Evolutionary conservation across 2,888 invertebrate genomes (phyloP).

Genomic region (Serripes groenlandicus): DNA sequence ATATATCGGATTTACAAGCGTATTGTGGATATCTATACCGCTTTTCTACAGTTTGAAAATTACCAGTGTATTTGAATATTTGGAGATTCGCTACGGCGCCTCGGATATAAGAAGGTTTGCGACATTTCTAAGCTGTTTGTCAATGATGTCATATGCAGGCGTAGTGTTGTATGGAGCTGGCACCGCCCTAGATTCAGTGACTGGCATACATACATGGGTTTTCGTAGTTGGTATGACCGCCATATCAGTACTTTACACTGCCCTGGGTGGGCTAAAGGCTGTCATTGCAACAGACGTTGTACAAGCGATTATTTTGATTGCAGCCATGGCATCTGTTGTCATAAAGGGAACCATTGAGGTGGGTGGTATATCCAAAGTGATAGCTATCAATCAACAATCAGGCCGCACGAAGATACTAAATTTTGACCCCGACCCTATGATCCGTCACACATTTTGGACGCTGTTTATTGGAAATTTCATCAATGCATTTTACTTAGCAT

Average conservation of each 20-base stretch:
- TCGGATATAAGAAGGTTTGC: conserved; percentile 25
- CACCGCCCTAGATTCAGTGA: conserved; percentile 47
- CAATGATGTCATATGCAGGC: conserved; percentile 36
- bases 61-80: conserved; percentile 52
- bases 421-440: conserved; percentile 39
- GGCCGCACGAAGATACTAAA: conserved; percentile 39
- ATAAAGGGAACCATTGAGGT: conserved; percentile 41
- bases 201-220: conserved; percentile 22
- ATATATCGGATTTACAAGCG: conserved; percentile 32
- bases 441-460: conserved; percentile 53
- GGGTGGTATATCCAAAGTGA: conserved; percentile 37
- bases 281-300: conserved; percentile 52
- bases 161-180: too few relatives aligned
- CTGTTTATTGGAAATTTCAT: conserved; percentile 24
- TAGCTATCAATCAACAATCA: conserved; percentile 33
- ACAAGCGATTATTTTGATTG: conserved; percentile 48
- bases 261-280: conserved; percentile 50
- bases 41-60: conserved; percentile 46
- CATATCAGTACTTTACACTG: conserved; percentile 41
- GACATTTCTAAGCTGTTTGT: conserved; percentile 9
- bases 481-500: neutral
- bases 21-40: conserved; percentile 48
- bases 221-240: conserved; percentile 18
- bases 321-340: conserved; percentile 31
- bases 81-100: too few relatives aligned